Base-by-base conservation (phyloP, 2,888 invertebrate species). In the Pyralis farinalis region DNA sequence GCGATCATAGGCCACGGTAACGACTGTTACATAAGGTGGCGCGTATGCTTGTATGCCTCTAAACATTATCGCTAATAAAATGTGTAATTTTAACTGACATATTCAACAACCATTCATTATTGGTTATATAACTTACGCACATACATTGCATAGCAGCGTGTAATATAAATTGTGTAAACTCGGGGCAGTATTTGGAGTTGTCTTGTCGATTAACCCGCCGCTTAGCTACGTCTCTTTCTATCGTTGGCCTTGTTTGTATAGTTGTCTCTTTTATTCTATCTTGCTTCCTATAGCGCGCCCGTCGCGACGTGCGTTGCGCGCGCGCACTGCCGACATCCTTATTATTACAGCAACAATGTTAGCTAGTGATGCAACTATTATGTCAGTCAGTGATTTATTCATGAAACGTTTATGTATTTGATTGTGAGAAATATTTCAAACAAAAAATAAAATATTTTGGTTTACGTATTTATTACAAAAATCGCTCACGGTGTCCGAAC, bases 291-390 rank as follows among this genome's bases (percentile, higher is more conserved):
- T 56, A 56, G 53, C 51, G 51, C 57, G 51, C 46, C 34, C 25
- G 52, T 53, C 45, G 25, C 7, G 25, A 2, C 7, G 48, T 51
- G 53, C 59, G 55, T 51, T 46, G 16, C 51, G 54, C 53, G n/a
- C 52, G 55, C 48, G 42, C 45, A 37, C 42, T 40, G 47, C 53
- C 49, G 47, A 58, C 61, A 63, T 67, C 63, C 63, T 64, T 62
- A 55, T 55, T 67, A 60, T 66, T 66, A 63, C 63, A 62, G 53
- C 58, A 59, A 60, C 32, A 20, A 6, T 53, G 49, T 49, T 50
- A 37, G 34, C 45, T 47, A 44, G 55, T 71, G 66, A 66, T 56
- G 63, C 54, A 67, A 69, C 53, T 59, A 57, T 67, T 66, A 66
- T 63, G 60, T 61, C 61, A 66, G 55, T 47, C 30, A 12, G 47